Evolutionary conservation across 2,888 invertebrate genomes (phyloP), one percentile per base, ranked within the genome.

Genomic region (Baccha elongata): DNA sequence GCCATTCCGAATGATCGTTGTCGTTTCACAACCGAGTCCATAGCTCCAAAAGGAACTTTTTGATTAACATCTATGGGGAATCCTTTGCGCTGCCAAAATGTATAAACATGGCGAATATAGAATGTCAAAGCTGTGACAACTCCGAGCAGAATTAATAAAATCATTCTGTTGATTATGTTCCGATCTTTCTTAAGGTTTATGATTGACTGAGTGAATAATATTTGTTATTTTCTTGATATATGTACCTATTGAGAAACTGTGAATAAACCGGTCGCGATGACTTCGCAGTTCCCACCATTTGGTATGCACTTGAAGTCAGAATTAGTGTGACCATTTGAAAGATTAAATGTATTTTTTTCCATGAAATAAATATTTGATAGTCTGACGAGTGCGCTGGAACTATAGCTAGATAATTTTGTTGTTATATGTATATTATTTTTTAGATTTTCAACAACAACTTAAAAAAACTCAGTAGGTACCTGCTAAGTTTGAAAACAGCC

Each of bases 21-120:
- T 29, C 92, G 90, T 55, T 91, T 91, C 2, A 93, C 91, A 6
- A 94, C 92, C 21, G 91, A 89, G 37, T 90, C 90, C 85, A 94
- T 90, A 78, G 93, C 93, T 0, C 95, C 95, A 85, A 93, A 94
- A 0, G 94, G 93, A 79, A 94, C 92, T n/a, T 87, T 87, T 0
- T 93, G 93, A n/a, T 91, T 88, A 0, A 93, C 92, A 32, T 92
- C 48, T 1, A 21, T 42, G 5, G 89, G 89, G 42, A 88, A 89
- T 35, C 88, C 88, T 79, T 87, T 87, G 68, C 89, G 88, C 2
- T 85, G 81, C 89, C 89, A 89, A 48, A 88, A 87, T 71, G 87
- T 89, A 50, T 88, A 89, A 32, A 88, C 85, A 84, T 88, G 89
- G 2, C 89, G 87, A 19, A 89, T 86, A 10, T 88, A 86, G 71